These are phyloP conservation scores for Turnix velox DNA, from an alignment of 2,113 vertebrate species.

Conservation along the genomic window DNA sequence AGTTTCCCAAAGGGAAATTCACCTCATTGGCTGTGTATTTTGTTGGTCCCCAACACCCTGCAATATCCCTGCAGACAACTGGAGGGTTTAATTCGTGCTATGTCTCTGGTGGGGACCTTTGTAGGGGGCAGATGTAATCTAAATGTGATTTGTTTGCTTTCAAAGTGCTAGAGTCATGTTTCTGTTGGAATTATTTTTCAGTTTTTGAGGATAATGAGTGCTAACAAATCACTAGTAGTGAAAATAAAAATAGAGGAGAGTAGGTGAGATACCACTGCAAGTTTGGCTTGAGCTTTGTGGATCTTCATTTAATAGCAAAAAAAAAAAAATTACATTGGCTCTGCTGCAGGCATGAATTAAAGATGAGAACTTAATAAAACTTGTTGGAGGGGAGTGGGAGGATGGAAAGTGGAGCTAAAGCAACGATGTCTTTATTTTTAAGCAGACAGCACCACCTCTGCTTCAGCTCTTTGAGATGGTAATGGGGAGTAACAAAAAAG, in stretches of 20 bases:
- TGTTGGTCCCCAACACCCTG: neutral
- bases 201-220: constrained; percentile 12
- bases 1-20: neutral
- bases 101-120: neutral
- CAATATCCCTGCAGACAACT: neutral
- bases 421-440: constrained; percentile 64
- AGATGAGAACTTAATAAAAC: constrained; percentile 74
- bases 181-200: neutral
- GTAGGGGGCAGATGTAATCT: neutral
- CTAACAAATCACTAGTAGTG: constrained; percentile 33
- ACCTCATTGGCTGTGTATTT: constrained; percentile 20
- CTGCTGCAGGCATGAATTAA: constrained; percentile 70
- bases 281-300: constrained; percentile 15
- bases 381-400: constrained; percentile 40
- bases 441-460: constrained; percentile 74
- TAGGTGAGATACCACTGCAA: constrained; percentile 33
- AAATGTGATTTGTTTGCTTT: constrained; percentile 25
- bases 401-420: constrained; percentile 11
- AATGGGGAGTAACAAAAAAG: neutral
- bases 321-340: constrained; percentile 62
- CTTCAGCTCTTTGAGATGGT: neutral
- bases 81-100: neutral
- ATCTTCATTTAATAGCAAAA: constrained; percentile 37
- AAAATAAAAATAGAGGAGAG: constrained; percentile 37
- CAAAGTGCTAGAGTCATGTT: neutral